Evolutionary conservation across 2,888 invertebrate species (phyloP).

Genomic region (Microdon myrmicae): DNA sequence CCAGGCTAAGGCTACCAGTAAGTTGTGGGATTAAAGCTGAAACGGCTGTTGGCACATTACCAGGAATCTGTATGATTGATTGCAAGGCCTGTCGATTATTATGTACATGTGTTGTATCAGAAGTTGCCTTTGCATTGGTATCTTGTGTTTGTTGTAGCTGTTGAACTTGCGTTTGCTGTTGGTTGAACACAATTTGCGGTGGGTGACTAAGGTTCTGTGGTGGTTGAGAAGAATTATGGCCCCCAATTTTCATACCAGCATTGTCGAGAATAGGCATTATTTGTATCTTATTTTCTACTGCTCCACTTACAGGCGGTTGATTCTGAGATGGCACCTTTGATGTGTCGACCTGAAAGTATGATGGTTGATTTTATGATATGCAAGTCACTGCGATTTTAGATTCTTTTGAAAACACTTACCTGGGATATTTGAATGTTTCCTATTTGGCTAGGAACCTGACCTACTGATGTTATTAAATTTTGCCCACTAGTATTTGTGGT

Average conservation of each 20-base stretch:
- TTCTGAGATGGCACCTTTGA: slow-evolving; percentile 59
- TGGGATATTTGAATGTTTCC: slow-evolving; percentile 68
- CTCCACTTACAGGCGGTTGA: slow-evolving; percentile 57
- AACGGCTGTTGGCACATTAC: slow-evolving; percentile 62
- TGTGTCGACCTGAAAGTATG: slow-evolving; percentile 56
- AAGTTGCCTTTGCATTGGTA: slow-evolving; percentile 17
- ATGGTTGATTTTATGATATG: not conserved
- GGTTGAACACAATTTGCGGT: slow-evolving; percentile 14
- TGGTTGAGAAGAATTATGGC: slow-evolving; percentile 28
- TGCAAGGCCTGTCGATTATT: slow-evolving; percentile 12
- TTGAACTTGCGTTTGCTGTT: slow-evolving; percentile 21
- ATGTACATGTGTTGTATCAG: slow-evolving; percentile 5
- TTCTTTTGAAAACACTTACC: slow-evolving; percentile 16
- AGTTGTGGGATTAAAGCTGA: slow-evolving; percentile 69
- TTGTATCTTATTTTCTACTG: slow-evolving; percentile 67
- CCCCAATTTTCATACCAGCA: slow-evolving; percentile 56
- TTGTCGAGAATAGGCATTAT: slow-evolving; percentile 66
- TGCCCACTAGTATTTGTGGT: slow-evolving; percentile 38
- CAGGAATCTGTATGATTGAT: slow-evolving; percentile 54
- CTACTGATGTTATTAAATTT: slow-evolving; percentile 53
- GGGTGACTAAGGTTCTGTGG: slow-evolving; percentile 36
- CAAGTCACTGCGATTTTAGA: not conserved
- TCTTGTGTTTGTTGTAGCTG: slow-evolving; percentile 41
- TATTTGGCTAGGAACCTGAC: slow-evolving; percentile 66
- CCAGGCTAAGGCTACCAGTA: slow-evolving; percentile 73